Conservation (phyloP, 2,113 vertebrate species). For the Xiphorhynchus elegans region DNA sequence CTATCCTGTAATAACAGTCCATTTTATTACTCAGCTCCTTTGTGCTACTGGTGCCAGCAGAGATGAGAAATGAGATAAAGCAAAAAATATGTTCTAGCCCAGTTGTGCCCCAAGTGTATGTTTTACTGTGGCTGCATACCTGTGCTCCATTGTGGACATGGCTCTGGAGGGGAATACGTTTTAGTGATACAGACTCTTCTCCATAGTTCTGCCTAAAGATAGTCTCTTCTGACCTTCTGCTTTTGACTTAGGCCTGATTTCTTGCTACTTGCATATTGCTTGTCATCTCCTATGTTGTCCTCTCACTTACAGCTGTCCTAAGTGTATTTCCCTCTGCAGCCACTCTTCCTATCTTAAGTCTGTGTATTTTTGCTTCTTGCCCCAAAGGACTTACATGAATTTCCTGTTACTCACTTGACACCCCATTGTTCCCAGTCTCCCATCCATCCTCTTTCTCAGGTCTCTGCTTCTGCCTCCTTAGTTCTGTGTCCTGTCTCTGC, state of each 20-base stretch:
- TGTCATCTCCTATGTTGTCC: neutral
- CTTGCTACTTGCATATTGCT: neutral
- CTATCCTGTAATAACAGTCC: neutral
- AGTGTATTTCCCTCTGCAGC: neutral
- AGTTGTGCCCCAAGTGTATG: neutral
- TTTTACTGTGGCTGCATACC: neutral
- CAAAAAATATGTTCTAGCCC: neutral
- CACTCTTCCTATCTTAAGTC: neutral
- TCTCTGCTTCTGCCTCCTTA: neutral
- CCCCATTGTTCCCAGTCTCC: rapidly evolving
- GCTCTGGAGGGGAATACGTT: neutral
- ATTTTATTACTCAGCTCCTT: neutral
- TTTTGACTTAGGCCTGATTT: neutral
- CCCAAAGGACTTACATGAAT: neutral
- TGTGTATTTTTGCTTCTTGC: neutral
- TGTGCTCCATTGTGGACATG: neutral
- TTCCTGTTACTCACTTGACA: neutral
- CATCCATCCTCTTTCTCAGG: neutral
- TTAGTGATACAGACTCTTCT: neutral
- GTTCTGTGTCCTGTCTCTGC: neutral
- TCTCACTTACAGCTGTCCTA: neutral
- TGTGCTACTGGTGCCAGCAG: neutral
- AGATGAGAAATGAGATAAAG: neutral
- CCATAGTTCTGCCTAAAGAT: neutral
- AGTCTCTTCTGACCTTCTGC: neutral